Conservation (phyloP, 2,113 vertebrate species). For the Hypanus sabinus region DNA sequence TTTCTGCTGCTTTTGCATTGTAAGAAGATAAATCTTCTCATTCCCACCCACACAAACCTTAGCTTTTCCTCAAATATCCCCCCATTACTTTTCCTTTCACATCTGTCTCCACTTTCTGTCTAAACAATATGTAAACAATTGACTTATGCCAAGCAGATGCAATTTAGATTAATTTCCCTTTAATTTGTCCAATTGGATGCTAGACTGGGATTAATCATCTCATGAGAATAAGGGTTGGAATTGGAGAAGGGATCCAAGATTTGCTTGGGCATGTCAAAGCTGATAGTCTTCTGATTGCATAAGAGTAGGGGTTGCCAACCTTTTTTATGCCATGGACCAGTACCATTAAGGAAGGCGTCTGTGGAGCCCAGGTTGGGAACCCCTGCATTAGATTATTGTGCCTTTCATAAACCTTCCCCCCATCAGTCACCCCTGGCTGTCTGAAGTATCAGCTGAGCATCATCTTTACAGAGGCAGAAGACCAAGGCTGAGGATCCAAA, state of each 20-base stretch:
- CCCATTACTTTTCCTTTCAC: background rate
- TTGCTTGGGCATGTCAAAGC: no score
- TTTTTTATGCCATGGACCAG: no score
- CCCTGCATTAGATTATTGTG: no score
- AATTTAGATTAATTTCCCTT: conserved; percentile 31
- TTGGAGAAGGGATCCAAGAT: background rate
- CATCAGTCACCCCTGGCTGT: no score
- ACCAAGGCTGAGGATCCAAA: no score
- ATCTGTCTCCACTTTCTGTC: conserved; percentile 28
- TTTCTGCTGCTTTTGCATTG: background rate
- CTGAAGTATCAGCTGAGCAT: no score
- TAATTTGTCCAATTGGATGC: conserved; percentile 2
- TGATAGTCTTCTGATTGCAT: background rate
- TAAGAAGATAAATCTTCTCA: background rate
- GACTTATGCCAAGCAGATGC: conserved; percentile 27
- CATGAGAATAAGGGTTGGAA: background rate
- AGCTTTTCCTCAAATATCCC: background rate
- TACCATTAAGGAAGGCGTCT: no score
- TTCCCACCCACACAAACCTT: background rate
- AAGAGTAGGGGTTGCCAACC: no score
- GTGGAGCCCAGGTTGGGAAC: no score
- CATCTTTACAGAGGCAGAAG: no score
- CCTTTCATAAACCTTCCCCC: background rate
- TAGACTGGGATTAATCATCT: conserved; percentile 23
- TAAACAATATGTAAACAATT: conserved; percentile 29